A percentile compares a stretch with the other conserved stretches of the same genome.
phyloP scores from a whole-genome alignment of 2,888 invertebrate genomes.

The Coleophora flavipennella region DNA sequence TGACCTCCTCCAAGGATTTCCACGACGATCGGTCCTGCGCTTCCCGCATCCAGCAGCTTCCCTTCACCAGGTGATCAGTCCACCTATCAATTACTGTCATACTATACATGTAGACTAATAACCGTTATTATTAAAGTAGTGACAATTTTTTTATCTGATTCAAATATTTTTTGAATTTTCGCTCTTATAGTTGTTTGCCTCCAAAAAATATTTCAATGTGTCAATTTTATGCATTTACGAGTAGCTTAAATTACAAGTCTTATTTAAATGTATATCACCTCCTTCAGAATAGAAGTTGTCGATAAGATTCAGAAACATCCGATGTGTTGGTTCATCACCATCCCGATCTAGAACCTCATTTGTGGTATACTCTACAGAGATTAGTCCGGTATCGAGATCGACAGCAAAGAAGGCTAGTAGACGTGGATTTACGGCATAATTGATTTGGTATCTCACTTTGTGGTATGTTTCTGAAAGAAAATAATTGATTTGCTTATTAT shows the following conservation, averaged over 20 bases:
- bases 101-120: too few species aligned
- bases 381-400: slow-evolving; percentile 50
- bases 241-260: too few species aligned
- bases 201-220: too few species aligned
- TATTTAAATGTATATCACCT: slow-evolving; percentile 28
- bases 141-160: too few species aligned
- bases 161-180: too few species aligned
- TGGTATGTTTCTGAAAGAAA: slow-evolving; percentile 53
- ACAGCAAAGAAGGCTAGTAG: slow-evolving; percentile 66
- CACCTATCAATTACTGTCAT: too few species aligned
- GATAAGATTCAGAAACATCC: slow-evolving; percentile 58
- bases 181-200: too few species aligned
- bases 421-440: slow-evolving; percentile 49
- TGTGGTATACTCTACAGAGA: slow-evolving; percentile 57
- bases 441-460: slow-evolving; percentile 67
- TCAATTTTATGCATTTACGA: too few species aligned
- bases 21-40: too few species aligned
- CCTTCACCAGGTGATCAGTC: background rate
- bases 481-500: background rate
- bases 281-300: slow-evolving; percentile 67
- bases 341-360: slow-evolving; percentile 65
- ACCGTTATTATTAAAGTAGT: too few species aligned
- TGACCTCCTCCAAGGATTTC: too few species aligned
- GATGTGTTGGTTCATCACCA: slow-evolving; percentile 50
- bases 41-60: too few species aligned